Base-by-base conservation (phyloP, 2,113 vertebrate genomes). In the Lasiurus borealis region DNA sequence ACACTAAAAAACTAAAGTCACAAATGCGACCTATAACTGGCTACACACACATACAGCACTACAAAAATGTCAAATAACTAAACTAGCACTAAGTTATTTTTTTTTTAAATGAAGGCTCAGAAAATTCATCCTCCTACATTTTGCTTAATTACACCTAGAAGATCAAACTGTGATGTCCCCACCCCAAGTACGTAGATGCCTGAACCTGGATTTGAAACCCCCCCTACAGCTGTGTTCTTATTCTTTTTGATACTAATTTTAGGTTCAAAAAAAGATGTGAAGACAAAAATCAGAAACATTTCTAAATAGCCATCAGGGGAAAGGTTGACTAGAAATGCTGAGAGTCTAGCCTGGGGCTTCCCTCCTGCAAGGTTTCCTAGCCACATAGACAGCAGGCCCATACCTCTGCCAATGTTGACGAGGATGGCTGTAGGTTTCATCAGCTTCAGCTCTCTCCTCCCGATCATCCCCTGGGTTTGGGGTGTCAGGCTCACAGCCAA, bases 351-450 rank as follows among this genome's bases (percentile, higher is more conserved):
- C 4, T 8, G 48, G 8, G 18, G 7, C 15, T 31, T 31, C 19
- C 2, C 21, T 76, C 9, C 36, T 10, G 2, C 7, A 1, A 8
- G 59, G n/a, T 23, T 40, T 16, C 44, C 57, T 10, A 34, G 52
- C 27, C 27, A 21, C 77, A 6, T 7, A 18, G 18, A n/a, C 31
- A 15, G 52, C 34, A 31, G 46, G 1, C 13, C 14, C 72, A 91
- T 97, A 99, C 98, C 99, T 99, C 98, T 97, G 96, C 99, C 98
- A 23, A 99, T 95, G 90, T 99, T 99, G 95, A 99, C 91, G 5
- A 99, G 98, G n/a, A 97, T 98, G 36, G 98, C 98, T 0, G 97
- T 98, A 31, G 97, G 97, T 88, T 99, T 99, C 99, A 99, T 99
- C 95, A 98, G 95, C 21, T 91, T 75, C 66, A 99, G 96, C 86